These are phyloP conservation scores for Stenotaenia linearis DNA, from an alignment of 2,888 invertebrate genomes.

Conservation along the genomic window DNA sequence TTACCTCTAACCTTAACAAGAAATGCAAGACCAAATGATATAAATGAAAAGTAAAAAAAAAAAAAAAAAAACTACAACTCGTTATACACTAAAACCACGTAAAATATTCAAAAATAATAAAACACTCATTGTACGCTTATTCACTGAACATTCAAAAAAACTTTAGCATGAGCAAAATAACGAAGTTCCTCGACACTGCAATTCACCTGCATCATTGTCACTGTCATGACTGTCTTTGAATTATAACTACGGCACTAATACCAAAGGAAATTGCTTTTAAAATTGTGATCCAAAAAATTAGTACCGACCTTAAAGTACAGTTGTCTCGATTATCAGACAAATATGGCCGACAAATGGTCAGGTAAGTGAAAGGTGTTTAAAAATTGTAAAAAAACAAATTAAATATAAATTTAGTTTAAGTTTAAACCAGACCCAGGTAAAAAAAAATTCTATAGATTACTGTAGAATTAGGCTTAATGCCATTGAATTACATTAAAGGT, in stretches of 20 bases:
- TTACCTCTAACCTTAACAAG: neutral
- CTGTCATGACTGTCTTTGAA: conserved; percentile 17
- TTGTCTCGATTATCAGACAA: neutral
- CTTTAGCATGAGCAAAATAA: neutral
- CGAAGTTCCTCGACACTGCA: conserved; percentile 20
- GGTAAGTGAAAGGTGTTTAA: too few relatives aligned
- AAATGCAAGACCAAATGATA: neutral
- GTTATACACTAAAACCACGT: neutral
- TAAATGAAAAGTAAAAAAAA: neutral
- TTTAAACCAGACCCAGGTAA: too few relatives aligned
- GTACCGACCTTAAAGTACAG: neutral
- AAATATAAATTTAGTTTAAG: too few relatives aligned
- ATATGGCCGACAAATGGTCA: too few relatives aligned
- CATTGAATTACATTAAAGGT: too few relatives aligned
- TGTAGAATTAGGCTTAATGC: too few relatives aligned
- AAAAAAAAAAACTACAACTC: neutral
- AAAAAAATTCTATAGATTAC: too few relatives aligned
- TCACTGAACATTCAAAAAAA: neutral
- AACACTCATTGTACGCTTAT: too few relatives aligned
- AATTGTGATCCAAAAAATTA: neutral
- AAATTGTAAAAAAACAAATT: too few relatives aligned
- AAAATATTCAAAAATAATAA: too few relatives aligned
- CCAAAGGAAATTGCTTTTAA: neutral
- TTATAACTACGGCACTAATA: neutral
- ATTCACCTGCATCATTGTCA: conserved; percentile 27